phyloP scores from a whole-genome alignment of 2,888 invertebrate genomes.

The Labia minor region DNA sequence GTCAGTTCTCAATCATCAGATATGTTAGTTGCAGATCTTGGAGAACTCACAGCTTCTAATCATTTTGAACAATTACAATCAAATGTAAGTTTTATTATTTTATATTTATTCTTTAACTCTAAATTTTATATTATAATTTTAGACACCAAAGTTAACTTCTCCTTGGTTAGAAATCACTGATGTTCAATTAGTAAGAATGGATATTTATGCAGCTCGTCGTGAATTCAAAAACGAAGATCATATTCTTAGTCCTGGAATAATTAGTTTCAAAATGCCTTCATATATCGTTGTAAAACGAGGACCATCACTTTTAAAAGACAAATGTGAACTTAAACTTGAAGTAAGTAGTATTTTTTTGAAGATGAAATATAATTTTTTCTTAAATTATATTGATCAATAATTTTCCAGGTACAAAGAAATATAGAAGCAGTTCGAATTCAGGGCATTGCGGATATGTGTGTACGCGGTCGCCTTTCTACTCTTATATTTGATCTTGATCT shows the following conservation, averaged over 20 bases:
- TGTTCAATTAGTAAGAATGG: background rate
- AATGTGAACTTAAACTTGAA: slow-evolving; percentile 66
- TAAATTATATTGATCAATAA: background rate
- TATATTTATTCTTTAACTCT: slow-evolving; percentile 26
- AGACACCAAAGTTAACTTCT: background rate
- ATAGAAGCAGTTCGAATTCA: background rate
- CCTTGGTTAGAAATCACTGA: background rate
- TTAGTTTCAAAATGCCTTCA: background rate
- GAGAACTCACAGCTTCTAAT: slow-evolving; percentile 66
- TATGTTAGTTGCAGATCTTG: slow-evolving; percentile 70
- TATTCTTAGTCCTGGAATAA: background rate
- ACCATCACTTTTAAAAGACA: slow-evolving; percentile 65
- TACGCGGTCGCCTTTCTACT: slow-evolving; percentile 75
- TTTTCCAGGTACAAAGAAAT: slow-evolving; percentile 21
- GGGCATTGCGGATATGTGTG: slow-evolving; percentile 65
- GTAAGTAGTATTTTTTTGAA: slow-evolving; percentile 35
- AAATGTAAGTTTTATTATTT: slow-evolving; percentile 30
- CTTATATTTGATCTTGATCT: slow-evolving; percentile 72
- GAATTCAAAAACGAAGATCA: background rate
- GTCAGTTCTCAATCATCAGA: slow-evolving; percentile 67
- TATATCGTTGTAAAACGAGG: slow-evolving; percentile 35
- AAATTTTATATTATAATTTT: background rate
- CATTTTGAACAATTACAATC: slow-evolving; percentile 44
- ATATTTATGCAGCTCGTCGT: background rate
- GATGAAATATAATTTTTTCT: background rate